Base-by-base conservation (phyloP, 1,140 invertebrate species). In the Drosophila sechellia region DNA sequence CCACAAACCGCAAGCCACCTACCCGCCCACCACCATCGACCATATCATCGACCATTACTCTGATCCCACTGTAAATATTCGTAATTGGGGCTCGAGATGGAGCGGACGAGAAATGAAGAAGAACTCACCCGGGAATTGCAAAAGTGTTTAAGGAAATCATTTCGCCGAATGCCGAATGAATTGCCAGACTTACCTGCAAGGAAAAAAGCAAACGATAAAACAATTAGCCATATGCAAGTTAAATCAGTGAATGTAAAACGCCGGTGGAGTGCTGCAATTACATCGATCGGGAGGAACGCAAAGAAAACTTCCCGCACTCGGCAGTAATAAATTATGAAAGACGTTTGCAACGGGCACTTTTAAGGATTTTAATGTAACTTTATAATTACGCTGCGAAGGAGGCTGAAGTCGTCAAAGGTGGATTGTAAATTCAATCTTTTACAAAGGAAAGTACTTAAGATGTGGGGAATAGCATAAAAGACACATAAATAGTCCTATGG, bases 121-220 rank as follows among this genome's bases (percentile, higher is more conserved):
- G 22, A 69, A 79, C 77, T 79, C 78, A 69, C 70, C 78, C 34
- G 46, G 42, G 55, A 57, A 45, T 70, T 43, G 53, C 15, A 54
- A 77, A 61, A 31, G 56, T 71, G 63, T 81, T 81, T 81, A 61
- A 77, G 65, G 27, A 70, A 71, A 72, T 78, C 69, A 58, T 68
- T 57, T 56, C 39, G 27, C 27, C 43, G 22, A 69, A 64, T 64
- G 58, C 42, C 63, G 63, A 64, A 48, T 66, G 57, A 77, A 63
- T 72, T 59, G 57, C 43, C 65, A 13, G 43, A 83, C 79, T 81
- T 84, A 83, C 79, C 79, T 79, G 74, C 2, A 83, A 81, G 12
- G 39, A 80, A 58, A 35, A 31, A 27, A 70, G 42, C 12, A 75
- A 63, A 64, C 35, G 56, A 37, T 64, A 64, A 59, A 70, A 39